A percentile compares a stretch with the other conserved stretches of the same genome.
These are phyloP conservation scores for Selene dorsalis DNA, from an alignment of 2,797 vertebrate genomes.

Conservation along the genomic window DNA sequence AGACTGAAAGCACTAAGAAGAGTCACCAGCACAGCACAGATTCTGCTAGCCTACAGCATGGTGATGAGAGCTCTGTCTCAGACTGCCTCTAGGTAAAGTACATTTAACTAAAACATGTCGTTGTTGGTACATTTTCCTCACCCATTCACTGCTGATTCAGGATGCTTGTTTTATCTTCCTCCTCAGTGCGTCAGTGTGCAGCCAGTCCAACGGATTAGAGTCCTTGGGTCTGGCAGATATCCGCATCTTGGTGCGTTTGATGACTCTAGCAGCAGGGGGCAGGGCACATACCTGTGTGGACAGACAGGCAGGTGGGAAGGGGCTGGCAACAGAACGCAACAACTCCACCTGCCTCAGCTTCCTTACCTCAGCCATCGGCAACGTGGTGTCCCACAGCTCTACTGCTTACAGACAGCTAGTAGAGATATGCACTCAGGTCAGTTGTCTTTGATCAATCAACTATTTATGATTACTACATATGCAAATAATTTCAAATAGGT, in stretches of 20 bases:
- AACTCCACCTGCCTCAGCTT: constrained; percentile 82
- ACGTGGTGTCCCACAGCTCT: constrained; percentile 84
- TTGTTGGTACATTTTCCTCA: neutral
- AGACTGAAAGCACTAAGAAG: constrained; percentile 84
- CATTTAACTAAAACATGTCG: neutral
- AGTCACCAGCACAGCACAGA: constrained; percentile 86
- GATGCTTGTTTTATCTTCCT: neutral
- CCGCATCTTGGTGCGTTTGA: constrained; percentile 86
- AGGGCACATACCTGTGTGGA: constrained; percentile 80
- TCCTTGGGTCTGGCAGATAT: constrained; percentile 87
- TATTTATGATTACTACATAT: neutral
- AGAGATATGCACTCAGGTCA: constrained; percentile 88
- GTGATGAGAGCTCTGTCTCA: constrained; percentile 87
- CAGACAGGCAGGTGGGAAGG: constrained; percentile 65
- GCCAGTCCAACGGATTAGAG: constrained; percentile 84
- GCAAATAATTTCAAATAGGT: neutral
- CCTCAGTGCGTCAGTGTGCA: constrained; percentile 78
- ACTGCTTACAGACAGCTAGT: constrained; percentile 85
- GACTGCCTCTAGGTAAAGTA: constrained; percentile 85
- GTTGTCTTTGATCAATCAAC: constrained; percentile 17
- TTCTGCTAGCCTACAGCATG: constrained; percentile 87
- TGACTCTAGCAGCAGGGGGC: constrained; percentile 86
- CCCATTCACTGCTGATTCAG: constrained; percentile 10
- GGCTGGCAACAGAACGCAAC: constrained; percentile 63
- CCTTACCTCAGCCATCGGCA: constrained; percentile 86